A percentile compares a stretch with the other conserved stretches of the same genome.
Evolutionary conservation across 2,888 invertebrate species (phyloP).

Genomic region (Troides oblongomaculatus): DNA sequence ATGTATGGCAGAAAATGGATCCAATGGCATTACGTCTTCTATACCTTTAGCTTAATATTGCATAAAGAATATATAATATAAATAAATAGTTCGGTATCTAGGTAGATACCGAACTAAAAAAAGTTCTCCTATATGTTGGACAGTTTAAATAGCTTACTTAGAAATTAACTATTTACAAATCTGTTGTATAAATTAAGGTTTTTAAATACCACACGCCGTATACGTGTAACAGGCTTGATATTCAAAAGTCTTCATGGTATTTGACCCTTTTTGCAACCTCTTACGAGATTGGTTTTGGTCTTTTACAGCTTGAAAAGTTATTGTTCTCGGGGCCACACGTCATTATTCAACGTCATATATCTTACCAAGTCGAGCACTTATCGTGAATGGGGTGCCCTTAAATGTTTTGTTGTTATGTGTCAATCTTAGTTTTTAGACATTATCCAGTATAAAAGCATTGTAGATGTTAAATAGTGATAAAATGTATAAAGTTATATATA

Average conservation of each 20-base stretch:
- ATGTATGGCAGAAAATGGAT: no score
- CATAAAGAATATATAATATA: no score
- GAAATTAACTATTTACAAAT: neutral
- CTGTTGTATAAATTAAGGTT: neutral
- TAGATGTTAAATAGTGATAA: neutral
- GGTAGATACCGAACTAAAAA: no score
- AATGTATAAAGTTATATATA: no score
- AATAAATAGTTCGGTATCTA: no score
- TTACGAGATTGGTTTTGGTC: conserved; percentile 71
- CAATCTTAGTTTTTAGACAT: conserved; percentile 45
- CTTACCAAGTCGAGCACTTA: conserved; percentile 60
- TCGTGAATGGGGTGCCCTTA: conserved; percentile 53
- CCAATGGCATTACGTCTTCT: no score
- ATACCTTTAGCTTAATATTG: no score
- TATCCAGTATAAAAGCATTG: neutral
- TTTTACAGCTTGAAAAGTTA: conserved; percentile 66
- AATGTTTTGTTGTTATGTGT: conserved; percentile 60
- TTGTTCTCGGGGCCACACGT: conserved; percentile 68
- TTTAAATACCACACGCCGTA: neutral
- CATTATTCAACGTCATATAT: conserved; percentile 73
- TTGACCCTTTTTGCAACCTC: conserved; percentile 50
- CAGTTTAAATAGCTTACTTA: no score
- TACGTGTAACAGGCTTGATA: neutral
- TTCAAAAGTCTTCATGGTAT: conserved; percentile 45
- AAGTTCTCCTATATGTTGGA: no score